These are phyloP conservation scores for Diadema setosum DNA, from an alignment of 35 echinoderm and acorn worm species.

Conservation along the genomic window DNA sequence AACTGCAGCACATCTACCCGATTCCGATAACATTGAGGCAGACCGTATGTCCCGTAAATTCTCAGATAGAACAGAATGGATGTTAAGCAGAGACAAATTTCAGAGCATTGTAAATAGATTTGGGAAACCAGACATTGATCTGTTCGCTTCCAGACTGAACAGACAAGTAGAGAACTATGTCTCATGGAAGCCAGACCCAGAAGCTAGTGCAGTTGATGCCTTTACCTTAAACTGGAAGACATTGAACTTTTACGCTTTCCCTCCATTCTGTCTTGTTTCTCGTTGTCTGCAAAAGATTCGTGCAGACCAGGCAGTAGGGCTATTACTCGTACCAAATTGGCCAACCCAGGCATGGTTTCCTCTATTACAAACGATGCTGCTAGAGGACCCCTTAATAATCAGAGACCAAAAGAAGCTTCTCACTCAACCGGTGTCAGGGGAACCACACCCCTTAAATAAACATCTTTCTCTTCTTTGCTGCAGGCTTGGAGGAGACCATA, in stretches of 20 bases:
- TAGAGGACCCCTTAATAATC: constrained; percentile 10
- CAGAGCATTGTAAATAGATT: constrained; percentile 6
- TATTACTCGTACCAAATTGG: constrained; percentile 53
- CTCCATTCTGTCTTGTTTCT: background rate
- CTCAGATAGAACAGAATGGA: constrained; percentile 74
- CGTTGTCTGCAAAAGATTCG: constrained; percentile 55
- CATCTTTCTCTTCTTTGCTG: constrained; percentile 21
- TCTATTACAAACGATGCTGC: background rate
- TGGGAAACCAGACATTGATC: constrained; percentile 58
- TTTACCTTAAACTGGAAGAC: constrained; percentile 55
- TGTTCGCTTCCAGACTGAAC: constrained; percentile 78
- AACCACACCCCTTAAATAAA: background rate
- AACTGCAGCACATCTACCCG: constrained; percentile 55
- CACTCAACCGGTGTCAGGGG: background rate
- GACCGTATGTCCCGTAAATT: constrained; percentile 55
- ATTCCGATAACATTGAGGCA: constrained; percentile 20
- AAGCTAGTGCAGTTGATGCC: constrained; percentile 62
- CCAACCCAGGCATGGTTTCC: constrained; percentile 46
- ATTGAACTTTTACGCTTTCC: background rate
- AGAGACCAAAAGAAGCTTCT: background rate
- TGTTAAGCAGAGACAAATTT: constrained; percentile 51
- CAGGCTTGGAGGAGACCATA: constrained; percentile 10
- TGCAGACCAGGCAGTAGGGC: constrained; percentile 12
- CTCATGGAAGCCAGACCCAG: constrained; percentile 78
- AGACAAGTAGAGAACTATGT: constrained; percentile 44